Evolutionary conservation across 2,888 invertebrate genomes (phyloP).

Genomic region (Eulithis testata): DNA sequence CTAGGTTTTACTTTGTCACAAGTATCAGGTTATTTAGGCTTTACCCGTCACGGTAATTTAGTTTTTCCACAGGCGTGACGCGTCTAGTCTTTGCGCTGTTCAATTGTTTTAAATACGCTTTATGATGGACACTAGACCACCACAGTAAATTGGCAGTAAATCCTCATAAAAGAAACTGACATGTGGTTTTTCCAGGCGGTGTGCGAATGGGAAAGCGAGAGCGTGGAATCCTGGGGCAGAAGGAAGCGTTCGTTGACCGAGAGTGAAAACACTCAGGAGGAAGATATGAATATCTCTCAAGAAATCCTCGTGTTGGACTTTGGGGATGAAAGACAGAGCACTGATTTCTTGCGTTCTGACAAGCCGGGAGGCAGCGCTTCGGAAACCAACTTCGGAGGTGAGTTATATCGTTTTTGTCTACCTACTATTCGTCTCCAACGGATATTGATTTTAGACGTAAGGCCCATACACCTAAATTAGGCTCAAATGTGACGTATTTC

Average conservation of each 20-base stretch:
- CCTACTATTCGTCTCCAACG: constrained; percentile 5
- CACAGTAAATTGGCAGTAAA: neutral
- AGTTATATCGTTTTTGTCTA: constrained; percentile 10
- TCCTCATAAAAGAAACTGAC: constrained; percentile 29
- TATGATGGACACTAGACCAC: no score
- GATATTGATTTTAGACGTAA: no score
- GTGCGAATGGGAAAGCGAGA: constrained; percentile 96
- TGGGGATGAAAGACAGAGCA: constrained; percentile 93
- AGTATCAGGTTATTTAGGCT: no score
- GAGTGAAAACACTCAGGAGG: constrained; percentile 87
- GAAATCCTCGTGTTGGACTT: constrained; percentile 97
- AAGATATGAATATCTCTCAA: constrained; percentile 96
- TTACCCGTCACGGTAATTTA: no score
- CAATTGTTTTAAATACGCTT: no score
- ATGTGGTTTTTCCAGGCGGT: constrained; percentile 86
- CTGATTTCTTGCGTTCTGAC: constrained; percentile 91
- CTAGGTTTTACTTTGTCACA: neutral
- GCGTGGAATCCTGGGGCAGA: constrained; percentile 96
- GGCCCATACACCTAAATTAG: no score
- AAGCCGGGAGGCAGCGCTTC: constrained; percentile 86
- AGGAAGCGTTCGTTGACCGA: constrained; percentile 90
- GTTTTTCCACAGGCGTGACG: no score
- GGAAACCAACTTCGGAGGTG: constrained; percentile 90
- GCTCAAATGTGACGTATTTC: no score
- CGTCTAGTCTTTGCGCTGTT: no score